phyloP scores from a whole-genome alignment of 30 jellyfish, hydroid and myxozoan genomes.

The Aurelia sp. region DNA sequence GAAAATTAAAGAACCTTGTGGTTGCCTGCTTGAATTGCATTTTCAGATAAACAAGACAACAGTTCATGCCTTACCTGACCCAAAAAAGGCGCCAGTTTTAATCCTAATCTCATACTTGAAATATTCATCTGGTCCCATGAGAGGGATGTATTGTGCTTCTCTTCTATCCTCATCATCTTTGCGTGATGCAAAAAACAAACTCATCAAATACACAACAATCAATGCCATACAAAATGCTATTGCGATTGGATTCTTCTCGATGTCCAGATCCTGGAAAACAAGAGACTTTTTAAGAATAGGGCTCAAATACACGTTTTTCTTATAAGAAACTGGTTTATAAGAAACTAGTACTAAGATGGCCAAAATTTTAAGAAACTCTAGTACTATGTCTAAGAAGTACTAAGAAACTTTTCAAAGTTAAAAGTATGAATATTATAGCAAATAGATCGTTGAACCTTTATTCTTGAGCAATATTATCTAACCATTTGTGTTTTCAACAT shows the following conservation, averaged over 20 bases:
- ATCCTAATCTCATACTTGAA: conserved; percentile 91
- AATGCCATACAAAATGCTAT: conserved; percentile 63
- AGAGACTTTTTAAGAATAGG: no score
- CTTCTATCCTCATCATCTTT: conserved; percentile 76
- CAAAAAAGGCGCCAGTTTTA: conserved; percentile 87
- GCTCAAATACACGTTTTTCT: no score
- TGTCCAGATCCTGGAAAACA: conserved; percentile 75
- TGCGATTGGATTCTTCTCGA: conserved; percentile 84
- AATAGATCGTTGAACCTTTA: no score
- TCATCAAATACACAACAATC: conserved; percentile 64
- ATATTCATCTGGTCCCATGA: conserved; percentile 89
- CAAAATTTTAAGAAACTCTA: no score
- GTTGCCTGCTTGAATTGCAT: not conserved
- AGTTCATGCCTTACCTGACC: conserved; percentile 77
- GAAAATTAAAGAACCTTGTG: no score
- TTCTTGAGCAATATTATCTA: no score
- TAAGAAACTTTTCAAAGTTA: no score
- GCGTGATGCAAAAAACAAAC: conserved; percentile 71
- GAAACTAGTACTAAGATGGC: no score
- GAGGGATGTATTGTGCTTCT: conserved; percentile 82
- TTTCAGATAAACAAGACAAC: conserved; percentile 12
- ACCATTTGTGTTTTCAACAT: no score
- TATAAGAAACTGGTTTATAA: no score
- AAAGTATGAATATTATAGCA: no score
- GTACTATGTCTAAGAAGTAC: no score